Percentiles rank a stretch among this genome's conserved stretches.
These are phyloP conservation scores for Chrosomus eos DNA, from an alignment of 2,797 vertebrate genomes.

Conservation along the genomic window DNA sequence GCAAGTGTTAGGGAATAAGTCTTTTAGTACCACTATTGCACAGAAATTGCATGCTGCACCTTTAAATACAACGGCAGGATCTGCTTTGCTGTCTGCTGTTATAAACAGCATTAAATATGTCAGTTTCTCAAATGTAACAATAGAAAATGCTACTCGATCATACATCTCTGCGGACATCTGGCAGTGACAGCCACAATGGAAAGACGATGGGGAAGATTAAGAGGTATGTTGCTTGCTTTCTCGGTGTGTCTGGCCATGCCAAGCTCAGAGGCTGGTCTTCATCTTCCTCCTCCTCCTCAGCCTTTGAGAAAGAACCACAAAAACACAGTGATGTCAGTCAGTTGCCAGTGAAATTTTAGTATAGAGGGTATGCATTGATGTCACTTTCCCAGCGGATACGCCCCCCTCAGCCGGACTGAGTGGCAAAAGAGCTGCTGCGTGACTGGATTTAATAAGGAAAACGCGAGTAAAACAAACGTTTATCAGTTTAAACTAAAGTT, in stretches of 20 bases:
- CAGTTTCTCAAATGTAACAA: neutral
- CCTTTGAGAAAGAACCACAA: constrained; percentile 16
- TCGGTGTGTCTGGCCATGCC: constrained; percentile 87
- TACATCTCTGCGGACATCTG: constrained; percentile 93
- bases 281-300: constrained; percentile 76
- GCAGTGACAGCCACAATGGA: constrained; percentile 91
- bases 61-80: neutral
- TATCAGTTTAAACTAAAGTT: too few species aligned
- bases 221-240: constrained; percentile 88
- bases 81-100: neutral
- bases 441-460: too few species aligned
- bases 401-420: too few species aligned
- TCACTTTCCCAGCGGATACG: too few species aligned
- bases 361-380: too few species aligned
- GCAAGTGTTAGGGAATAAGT: neutral
- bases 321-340: neutral
- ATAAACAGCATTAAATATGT: neutral
- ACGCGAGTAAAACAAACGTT: too few species aligned
- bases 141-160: constrained; percentile 31
- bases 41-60: neutral
- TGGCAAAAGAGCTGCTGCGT: too few species aligned
- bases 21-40: neutral
- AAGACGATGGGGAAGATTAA: constrained; percentile 90
- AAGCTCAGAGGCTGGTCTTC: constrained; percentile 93
- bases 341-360: neutral